Base-by-base conservation (phyloP, 2,113 vertebrate genomes). In the Hirundichthys speculiger region DNA sequence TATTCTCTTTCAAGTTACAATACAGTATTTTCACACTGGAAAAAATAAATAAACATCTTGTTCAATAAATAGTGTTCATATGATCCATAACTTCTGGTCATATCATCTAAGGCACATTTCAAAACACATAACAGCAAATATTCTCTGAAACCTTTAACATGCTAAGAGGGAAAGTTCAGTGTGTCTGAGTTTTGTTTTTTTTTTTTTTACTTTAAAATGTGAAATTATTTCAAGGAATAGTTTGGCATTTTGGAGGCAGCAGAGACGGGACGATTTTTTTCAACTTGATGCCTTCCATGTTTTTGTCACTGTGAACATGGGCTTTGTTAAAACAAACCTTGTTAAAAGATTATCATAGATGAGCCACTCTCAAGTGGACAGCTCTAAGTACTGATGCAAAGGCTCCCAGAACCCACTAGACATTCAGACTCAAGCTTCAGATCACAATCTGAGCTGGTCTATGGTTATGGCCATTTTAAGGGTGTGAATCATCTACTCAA, bases 1-100 rank as follows among this genome's bases (percentile, higher is more conserved):
- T 90, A 90, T 90, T 90, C 78, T 85, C 73, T 80, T 70, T 80
- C 77, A 64, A 83, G 73, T 85, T 77, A 83, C 73, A 53, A 72
- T 77, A 87, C 78, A 83, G 82, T 85, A 82, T 86, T 86, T 79
- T 80, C 85, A 88, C 89, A 85, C 69, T 69, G 86, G 74, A 80
- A 81, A 86, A 70, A 90, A 88, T 89, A 92, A 92, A 93, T 92
- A 93, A 90, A 89, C 84, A 90, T 91, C 75, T 81, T 72, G 79
- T 85, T 91, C 85, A 93, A 93, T 94, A 93, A 94, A 93, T 93
- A 93, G 75, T 55, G 79, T 66, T 82, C 52, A 85, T 84, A 83
- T 70, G 63, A 85, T 86, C 73, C 61, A 76, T 53, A 79, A 80
- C 63, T 79, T 82, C 73, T 55, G 53, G 54, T 71, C 71, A 72